A percentile compares a stretch with the other conserved stretches of the same genome.
Evolutionary conservation across 2,888 invertebrate species (phyloP).

Genomic region (Agrotis segetum): DNA sequence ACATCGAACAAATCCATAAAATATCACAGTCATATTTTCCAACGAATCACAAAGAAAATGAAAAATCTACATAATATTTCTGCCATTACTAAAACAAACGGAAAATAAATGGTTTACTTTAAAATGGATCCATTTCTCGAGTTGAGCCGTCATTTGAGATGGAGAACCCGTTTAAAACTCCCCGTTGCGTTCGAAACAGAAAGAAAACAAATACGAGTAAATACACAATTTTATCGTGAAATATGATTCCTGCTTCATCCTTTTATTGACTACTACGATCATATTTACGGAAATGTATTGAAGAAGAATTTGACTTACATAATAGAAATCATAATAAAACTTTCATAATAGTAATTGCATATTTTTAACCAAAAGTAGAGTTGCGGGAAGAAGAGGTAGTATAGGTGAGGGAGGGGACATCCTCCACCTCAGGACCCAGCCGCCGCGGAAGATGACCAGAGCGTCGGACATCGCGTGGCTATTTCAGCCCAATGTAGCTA

Average conservation of each 20-base stretch:
- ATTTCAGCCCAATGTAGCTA: no score
- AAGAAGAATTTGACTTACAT: neutral
- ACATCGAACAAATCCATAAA: neutral
- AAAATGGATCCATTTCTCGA: slow-evolving; percentile 37
- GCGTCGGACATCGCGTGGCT: no score
- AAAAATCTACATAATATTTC: slow-evolving; percentile 31
- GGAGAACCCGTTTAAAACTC: slow-evolving; percentile 31
- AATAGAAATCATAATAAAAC: neutral
- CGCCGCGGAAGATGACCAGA: no score
- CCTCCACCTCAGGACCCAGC: no score
- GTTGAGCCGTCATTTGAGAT: slow-evolving; percentile 40
- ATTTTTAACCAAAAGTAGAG: no score
- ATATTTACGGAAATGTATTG: neutral
- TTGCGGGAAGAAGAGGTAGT: no score
- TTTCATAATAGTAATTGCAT: no score
- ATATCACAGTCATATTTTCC: neutral
- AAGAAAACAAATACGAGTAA: slow-evolving; percentile 46
- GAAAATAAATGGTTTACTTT: slow-evolving; percentile 48
- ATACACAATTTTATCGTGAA: slow-evolving; percentile 31
- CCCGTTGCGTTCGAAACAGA: neutral
- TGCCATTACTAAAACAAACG: slow-evolving; percentile 49
- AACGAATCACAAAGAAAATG: slow-evolving; percentile 19
- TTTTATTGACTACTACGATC: slow-evolving; percentile 5
- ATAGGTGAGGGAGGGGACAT: no score
- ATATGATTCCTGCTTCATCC: slow-evolving; percentile 28